Evolutionary conservation across 2,797 vertebrate genomes (phyloP), one percentile per base, ranked within the genome.

Genomic region (Amniataba percoides): DNA sequence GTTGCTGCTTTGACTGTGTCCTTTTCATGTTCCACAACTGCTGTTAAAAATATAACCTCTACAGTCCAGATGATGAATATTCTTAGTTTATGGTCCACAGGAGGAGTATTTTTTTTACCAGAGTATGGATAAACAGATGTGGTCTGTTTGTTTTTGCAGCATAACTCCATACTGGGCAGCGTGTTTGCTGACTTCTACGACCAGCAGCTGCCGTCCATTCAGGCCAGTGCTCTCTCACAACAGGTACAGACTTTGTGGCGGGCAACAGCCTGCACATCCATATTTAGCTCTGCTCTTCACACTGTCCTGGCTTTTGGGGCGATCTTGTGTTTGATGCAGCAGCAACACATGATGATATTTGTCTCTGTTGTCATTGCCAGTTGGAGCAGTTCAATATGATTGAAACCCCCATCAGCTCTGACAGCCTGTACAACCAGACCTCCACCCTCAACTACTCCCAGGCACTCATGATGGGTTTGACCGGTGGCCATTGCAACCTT

Each of bases 311-410:
- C 36, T 80, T 67, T 31, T 12, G 25, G 9, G 58, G 43, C 21
- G 1, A 34, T 23, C 6, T 21, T 18, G 46, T 23, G n/a, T 57
- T 23, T 0, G 7, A 8, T 16, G 7, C 10, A 25, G 31, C 21
- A 2, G 23, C 12, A 4, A 1, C 34, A 1, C 5, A 21, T 69
- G 7, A n/a, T 77, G 15, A 42, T 45, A 0, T 53, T 25, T 78
- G 16, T 52, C 21, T 76, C 51, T 83, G 49, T 68, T 81, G 40
- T 74, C 21, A 62, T 72, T 56, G 13, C 25, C 94, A 98, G 97
- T 93, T 98, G 81, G 97, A 98, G 89, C 97, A 98, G 92, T 98
- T 98, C 94, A 98, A 98, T 83, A 98, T 98, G 97, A 95, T 98
- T 7, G 97, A 98, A 84, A 96, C 86, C 2, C 93, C 96, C 83